Evolutionary conservation across 2,113 vertebrate species (phyloP).

Genomic region (Alligator mississippiensis): DNA sequence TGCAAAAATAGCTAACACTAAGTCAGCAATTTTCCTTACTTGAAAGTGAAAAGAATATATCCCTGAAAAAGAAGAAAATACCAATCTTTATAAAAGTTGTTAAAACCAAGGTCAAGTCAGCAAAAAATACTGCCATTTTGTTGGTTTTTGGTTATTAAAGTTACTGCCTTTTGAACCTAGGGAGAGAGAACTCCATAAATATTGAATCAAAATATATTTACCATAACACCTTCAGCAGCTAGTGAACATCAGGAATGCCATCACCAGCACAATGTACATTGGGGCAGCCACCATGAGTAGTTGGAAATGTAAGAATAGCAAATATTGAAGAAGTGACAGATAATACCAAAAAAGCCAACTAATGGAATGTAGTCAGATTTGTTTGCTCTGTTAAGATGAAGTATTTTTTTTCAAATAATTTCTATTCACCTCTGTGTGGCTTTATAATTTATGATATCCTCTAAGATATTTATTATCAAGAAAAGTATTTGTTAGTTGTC

Average conservation of each 20-base stretch:
- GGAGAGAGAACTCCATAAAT: not conserved
- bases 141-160: not conserved
- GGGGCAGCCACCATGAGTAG: accelerated
- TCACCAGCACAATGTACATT: accelerated
- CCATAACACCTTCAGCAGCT: not conserved
- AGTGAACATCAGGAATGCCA: accelerated
- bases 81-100: not conserved
- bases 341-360: not conserved
- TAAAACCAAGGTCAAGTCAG: not conserved
- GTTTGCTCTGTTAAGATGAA: not conserved
- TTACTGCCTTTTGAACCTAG: not conserved
- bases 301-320: not conserved
- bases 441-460: not conserved
- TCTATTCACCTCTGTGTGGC: not conserved
- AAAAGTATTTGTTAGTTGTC: not conserved
- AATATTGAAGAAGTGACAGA: not conserved
- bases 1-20: not conserved
- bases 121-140: not conserved
- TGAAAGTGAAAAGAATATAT: not conserved
- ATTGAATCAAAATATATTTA: not conserved
- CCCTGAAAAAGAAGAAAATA: not conserved
- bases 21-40: not conserved
- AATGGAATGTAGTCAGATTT: not conserved
- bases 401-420: not conserved
- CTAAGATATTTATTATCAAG: not conserved